Evolutionary conservation across 1,140 invertebrate genomes (phyloP).

Genomic region (Drosophila pandora): DNA sequence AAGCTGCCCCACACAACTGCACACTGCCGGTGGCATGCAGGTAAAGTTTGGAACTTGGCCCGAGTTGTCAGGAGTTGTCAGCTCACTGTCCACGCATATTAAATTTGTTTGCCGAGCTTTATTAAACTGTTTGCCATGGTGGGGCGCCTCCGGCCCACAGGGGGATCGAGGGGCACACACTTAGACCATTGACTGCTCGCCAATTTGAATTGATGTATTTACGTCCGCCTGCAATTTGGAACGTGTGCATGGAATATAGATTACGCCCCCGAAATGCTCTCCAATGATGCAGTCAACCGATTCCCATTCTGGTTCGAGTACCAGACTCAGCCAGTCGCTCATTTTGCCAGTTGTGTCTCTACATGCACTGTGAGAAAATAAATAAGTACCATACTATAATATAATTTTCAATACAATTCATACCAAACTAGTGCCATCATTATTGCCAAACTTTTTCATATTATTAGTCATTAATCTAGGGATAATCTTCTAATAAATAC

Average conservation of each 20-base stretch:
- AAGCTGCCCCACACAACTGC: constrained; percentile 15
- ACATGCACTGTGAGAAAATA: constrained; percentile 3
- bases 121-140: constrained; percentile 66
- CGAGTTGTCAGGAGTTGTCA: constrained; percentile 22
- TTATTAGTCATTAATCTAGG: too few species aligned
- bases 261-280: constrained; percentile 47
- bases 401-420: too few species aligned
- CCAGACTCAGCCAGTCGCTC: constrained; percentile 31
- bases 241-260: constrained; percentile 72
- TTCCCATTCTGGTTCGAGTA: constrained; percentile 22
- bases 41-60: not conserved
- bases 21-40: constrained; percentile 1
- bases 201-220: constrained; percentile 74
- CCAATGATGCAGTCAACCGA: constrained; percentile 56
- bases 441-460: too few species aligned
- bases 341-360: constrained; percentile 6
- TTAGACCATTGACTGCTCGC: constrained; percentile 31
- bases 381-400: too few species aligned
- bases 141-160: constrained; percentile 3
- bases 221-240: constrained; percentile 80
- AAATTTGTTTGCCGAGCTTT: constrained; percentile 69
- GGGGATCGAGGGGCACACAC: constrained; percentile 10
- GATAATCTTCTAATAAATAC: too few species aligned
- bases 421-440: too few species aligned
- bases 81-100: constrained; percentile 60